These are phyloP conservation scores for Sapajus apella DNA, from an alignment of 2,113 vertebrate species.

Conservation along the genomic window DNA sequence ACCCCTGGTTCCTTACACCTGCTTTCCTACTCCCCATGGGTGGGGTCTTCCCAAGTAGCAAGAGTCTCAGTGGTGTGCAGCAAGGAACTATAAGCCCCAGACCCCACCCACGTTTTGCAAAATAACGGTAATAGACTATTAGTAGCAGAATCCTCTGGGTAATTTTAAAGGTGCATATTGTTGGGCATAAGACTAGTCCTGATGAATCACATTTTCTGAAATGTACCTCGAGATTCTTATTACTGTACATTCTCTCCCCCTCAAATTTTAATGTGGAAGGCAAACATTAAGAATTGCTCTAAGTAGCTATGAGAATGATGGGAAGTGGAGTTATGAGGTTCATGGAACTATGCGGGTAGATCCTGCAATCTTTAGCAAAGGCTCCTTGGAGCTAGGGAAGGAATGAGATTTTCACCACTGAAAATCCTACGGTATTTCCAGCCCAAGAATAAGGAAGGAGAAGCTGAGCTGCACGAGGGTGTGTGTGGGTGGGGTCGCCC, in stretches of 20 bases:
- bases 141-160: neutral
- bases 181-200: neutral
- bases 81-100: neutral
- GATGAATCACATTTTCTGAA: neutral
- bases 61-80: neutral
- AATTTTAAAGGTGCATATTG: neutral
- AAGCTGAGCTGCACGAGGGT: neutral
- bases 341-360: neutral
- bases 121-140: neutral
- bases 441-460: neutral
- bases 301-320: neutral
- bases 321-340: neutral
- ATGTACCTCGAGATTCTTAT: neutral
- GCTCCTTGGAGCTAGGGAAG: neutral
- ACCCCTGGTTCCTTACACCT: fast-evolving
- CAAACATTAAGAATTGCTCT: neutral
- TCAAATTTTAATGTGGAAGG: neutral
- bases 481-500: fast-evolving
- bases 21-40: neutral
- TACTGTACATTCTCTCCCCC: neutral
- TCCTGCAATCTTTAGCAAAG: neutral
- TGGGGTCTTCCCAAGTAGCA: neutral
- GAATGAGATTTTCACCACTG: neutral
- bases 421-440: neutral
- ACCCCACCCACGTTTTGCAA: neutral